A percentile compares a stretch with the other conserved stretches of the same genome.
Evolutionary conservation across 1,140 invertebrate genomes (phyloP).

Genomic region (Procambarus virginalis): DNA sequence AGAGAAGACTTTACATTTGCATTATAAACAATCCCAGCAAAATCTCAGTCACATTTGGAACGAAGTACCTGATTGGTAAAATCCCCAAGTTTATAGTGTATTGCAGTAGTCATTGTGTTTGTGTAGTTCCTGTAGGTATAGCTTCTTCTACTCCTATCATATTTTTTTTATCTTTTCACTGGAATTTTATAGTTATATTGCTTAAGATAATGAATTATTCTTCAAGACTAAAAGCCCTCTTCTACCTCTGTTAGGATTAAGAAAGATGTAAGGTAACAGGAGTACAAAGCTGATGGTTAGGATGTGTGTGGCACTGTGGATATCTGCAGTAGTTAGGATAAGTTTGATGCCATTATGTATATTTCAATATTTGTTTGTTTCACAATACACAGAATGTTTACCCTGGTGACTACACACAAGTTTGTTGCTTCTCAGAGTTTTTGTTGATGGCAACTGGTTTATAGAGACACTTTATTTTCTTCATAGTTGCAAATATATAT

Average conservation of each 20-base stretch:
- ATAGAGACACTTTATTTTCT: not conserved
- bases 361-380: not conserved
- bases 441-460: not conserved
- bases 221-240: slow-evolving; percentile 41
- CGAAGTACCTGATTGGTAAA: slow-evolving; percentile 63
- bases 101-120: slow-evolving; percentile 63
- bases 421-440: not conserved
- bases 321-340: slow-evolving; percentile 29
- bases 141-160: slow-evolving; percentile 34
- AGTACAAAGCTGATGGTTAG: slow-evolving; percentile 56
- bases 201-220: slow-evolving; percentile 45
- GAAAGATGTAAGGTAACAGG: slow-evolving; percentile 52
- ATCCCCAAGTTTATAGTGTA: slow-evolving; percentile 56
- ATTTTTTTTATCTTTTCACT: slow-evolving; percentile 27
- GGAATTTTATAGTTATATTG: slow-evolving; percentile 18
- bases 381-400: not conserved
- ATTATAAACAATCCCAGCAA: slow-evolving; percentile 8
- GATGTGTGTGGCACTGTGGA: slow-evolving; percentile 19
- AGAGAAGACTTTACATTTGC: not conserved
- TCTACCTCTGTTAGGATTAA: slow-evolving; percentile 66
- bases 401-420: not conserved
- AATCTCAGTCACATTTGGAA: slow-evolving; percentile 38
- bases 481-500: not conserved
- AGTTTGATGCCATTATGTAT: slow-evolving; percentile 16
- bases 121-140: slow-evolving; percentile 68